Evolutionary conservation across 2,888 invertebrate species (phyloP), one percentile per base, ranked within the genome.

Genomic region (Pediacus dermestoides): DNA sequence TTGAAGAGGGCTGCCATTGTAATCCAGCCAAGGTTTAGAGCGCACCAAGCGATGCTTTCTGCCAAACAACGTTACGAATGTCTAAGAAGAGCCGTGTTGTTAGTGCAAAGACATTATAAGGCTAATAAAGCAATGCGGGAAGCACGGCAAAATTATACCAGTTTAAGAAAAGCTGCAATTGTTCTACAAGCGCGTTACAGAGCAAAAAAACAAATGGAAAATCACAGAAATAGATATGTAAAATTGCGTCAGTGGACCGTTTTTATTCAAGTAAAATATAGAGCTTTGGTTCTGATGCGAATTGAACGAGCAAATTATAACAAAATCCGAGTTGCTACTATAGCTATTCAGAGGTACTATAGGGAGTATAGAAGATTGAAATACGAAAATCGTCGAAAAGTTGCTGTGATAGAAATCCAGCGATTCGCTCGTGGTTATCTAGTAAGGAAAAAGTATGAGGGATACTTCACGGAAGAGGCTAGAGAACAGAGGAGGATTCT

Each of bases 31-130:
- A 72, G 67, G 61, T 51, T 45, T 60, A 10, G 52, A 52, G 10
- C 52, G n/a, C 21, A 18, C 6, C 6, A 18, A 18, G 21, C 21
- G 21, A 18, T 18, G 21, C 6, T 7, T 6, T 7, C n/a, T 18
- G 6, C 6, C 6, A 6, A n/a, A 6, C 6, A 18, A 6, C 6
- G 6, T 18, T 18, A 18, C 21, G n/a, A 18, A 18, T 7, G n/a
- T n/a, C n/a, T 18, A 18, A 6, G n/a, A 18, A 18, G 21, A 6
- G 21, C 21, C n/a, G n/a, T n/a, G 6, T 18, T 67, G 8, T 50
- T 57, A 10, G 69, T 79, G 42, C 78, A 80, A 58, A 61, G 52
- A 32, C 43, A 44, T 55, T 71, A 74, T 53, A 71, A 73, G 50
- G 74, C 75, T 1, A 60, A 64, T 4, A 63, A 61, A 25, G 33